phyloP scores from a whole-genome alignment of 1,140 invertebrate species.

The Mycetomoellerius zeteki region DNA sequence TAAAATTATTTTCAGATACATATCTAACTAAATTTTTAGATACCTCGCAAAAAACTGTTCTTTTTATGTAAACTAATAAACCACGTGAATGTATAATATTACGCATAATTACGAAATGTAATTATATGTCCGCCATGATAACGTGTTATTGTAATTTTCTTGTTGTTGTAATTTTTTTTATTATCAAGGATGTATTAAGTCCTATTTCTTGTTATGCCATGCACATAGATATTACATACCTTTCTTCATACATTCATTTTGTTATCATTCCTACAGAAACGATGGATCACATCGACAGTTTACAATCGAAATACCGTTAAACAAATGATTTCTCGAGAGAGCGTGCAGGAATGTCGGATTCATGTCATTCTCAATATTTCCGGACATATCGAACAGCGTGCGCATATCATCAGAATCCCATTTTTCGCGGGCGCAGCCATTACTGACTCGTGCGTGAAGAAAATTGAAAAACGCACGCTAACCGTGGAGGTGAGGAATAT shows the following conservation, averaged over 20 bases:
- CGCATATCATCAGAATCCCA: conserved; percentile 19
- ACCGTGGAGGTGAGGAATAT: conserved; percentile 31
- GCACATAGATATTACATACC: not conserved
- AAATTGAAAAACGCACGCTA: conserved; percentile 54
- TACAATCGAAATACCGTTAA: not conserved
- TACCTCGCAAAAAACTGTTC: too few species aligned
- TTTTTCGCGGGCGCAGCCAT: not conserved
- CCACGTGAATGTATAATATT: not conserved
- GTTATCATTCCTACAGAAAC: conserved; percentile 3
- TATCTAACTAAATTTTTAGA: too few species aligned
- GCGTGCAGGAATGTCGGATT: not conserved
- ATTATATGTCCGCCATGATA: not conserved
- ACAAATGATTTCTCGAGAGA: conserved; percentile 25
- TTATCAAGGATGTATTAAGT: not conserved
- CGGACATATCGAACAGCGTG: not conserved
- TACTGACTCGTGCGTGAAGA: not conserved
- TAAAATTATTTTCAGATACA: too few species aligned
- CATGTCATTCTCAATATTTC: conserved; percentile 16
- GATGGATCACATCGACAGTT: not conserved
- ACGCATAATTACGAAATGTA: not conserved
- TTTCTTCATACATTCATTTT: not conserved
- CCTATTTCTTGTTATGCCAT: not conserved
- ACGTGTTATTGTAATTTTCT: not conserved
- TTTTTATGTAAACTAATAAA: not conserved
- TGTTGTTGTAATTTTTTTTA: not conserved